Conservation (phyloP, 2,888 invertebrate genomes). For the Chironomus riparius region DNA sequence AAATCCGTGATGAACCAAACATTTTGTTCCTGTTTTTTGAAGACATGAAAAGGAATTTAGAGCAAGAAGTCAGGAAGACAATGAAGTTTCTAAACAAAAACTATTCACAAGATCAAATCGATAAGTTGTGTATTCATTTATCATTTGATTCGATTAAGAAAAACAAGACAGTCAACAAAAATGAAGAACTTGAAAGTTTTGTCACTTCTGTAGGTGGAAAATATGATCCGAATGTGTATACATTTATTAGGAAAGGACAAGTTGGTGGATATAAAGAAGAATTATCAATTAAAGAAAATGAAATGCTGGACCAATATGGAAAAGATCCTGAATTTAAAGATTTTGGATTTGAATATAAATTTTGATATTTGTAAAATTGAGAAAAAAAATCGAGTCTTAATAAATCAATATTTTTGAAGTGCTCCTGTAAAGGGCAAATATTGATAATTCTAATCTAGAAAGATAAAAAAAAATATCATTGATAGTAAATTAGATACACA, state of each 20-base stretch:
- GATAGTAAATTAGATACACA: too few species aligned
- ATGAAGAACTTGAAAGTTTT: background rate
- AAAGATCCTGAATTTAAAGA: background rate
- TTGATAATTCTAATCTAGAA: background rate
- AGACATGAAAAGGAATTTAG: slow-evolving; percentile 37
- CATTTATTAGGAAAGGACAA: slow-evolving; percentile 32
- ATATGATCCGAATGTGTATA: background rate
- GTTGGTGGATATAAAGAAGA: slow-evolving; percentile 32
- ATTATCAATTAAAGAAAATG: slow-evolving; percentile 30
- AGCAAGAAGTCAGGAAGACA: slow-evolving; percentile 34
- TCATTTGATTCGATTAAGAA: slow-evolving; percentile 35
- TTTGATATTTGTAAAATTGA: background rate
- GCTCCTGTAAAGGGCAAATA: too few species aligned
- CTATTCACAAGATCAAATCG: slow-evolving; percentile 31
- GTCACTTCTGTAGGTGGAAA: background rate
- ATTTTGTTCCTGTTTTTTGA: slow-evolving; percentile 39
- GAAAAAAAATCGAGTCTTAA: too few species aligned
- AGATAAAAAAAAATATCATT: background rate
- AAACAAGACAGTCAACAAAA: background rate
- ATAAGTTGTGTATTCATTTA: slow-evolving; percentile 33
- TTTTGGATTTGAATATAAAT: background rate
- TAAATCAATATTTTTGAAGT: too few species aligned
- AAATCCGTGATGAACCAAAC: slow-evolving; percentile 34
- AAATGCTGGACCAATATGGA: slow-evolving; percentile 27
- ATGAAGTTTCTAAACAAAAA: slow-evolving; percentile 33